Evolutionary conservation across 2,888 invertebrate genomes (phyloP).

Genomic region (Nomada fucata): DNA sequence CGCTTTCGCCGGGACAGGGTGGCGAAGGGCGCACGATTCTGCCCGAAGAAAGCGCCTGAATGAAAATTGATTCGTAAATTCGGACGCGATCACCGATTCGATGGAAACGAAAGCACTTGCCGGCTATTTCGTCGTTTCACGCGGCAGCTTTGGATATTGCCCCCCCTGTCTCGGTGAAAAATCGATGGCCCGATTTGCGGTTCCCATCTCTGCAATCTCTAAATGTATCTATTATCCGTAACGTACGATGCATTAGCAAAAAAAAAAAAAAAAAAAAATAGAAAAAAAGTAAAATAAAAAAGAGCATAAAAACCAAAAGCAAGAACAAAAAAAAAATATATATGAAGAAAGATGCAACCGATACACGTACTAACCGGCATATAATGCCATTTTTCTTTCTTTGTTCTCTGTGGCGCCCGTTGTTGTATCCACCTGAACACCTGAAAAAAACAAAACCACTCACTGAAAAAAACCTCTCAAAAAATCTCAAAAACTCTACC

Average conservation of each 20-base stretch:
- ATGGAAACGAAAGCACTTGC: too few relatives aligned
- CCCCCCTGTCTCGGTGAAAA: conserved; percentile 4
- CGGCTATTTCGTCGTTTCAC: background rate
- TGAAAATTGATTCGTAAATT: background rate
- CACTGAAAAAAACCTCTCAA: conserved; percentile 82
- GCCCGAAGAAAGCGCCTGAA: background rate
- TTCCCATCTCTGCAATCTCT: conserved; percentile 57
- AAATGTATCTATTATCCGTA: conserved; percentile 57
- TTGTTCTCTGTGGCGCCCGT: conserved; percentile 84
- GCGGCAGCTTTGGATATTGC: background rate
- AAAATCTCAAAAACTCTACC: conserved; percentile 83
- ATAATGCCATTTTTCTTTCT: conserved; percentile 82
- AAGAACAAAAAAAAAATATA: conserved; percentile 29
- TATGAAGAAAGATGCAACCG: conserved; percentile 63
- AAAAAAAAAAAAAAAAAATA: conserved; percentile 10
- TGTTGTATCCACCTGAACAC: conserved; percentile 83
- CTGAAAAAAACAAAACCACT: conserved; percentile 82
- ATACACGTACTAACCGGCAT: conserved; percentile 81
- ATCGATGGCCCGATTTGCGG: conserved; percentile 21
- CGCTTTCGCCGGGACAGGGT: conserved; percentile 17
- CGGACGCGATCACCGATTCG: too few relatives aligned
- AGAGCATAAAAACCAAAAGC: background rate
- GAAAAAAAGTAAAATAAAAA: conserved; percentile 3
- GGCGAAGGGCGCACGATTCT: background rate
- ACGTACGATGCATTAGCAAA: conserved; percentile 39